Evolutionary conservation across 2,797 vertebrate genomes (phyloP).

Genomic region (Picus viridis): DNA sequence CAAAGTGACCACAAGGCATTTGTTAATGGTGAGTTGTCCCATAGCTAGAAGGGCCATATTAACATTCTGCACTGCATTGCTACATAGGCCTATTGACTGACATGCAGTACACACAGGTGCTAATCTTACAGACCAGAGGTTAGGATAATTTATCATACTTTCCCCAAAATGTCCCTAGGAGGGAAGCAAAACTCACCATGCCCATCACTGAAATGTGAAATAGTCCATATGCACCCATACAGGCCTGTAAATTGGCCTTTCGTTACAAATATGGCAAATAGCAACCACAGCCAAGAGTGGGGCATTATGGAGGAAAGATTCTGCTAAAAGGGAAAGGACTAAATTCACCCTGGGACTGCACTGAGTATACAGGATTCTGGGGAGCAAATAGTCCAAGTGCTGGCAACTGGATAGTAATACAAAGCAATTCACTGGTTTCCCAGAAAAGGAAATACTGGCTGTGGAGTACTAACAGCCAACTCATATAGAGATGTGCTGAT

Average conservation of each 20-base stretch:
- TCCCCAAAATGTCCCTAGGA: not conserved
- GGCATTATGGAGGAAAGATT: not conserved
- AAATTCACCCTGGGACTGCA: not conserved
- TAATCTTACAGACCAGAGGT: not conserved
- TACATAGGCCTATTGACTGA: not conserved
- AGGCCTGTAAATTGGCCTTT: not conserved
- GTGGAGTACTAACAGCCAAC: not conserved
- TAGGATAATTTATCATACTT: not conserved
- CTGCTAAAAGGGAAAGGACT: not conserved
- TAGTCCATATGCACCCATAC: not conserved
- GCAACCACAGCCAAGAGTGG: not conserved
- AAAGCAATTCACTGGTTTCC: not conserved
- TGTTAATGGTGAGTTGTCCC: not conserved
- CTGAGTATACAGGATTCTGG: not conserved
- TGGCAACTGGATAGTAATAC: not conserved
- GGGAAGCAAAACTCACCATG: not conserved
- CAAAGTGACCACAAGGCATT: rapidly evolving
- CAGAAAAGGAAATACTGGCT: not conserved
- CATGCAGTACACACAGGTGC: not conserved
- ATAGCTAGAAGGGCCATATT: not conserved
- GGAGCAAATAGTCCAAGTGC: not conserved
- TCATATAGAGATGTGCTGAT: not conserved
- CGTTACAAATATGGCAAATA: not conserved
- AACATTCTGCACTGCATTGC: not conserved
- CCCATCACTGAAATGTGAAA: not conserved